These are phyloP conservation scores for Panagrolaimus sp. DNA, from an alignment of 1,140 invertebrate genomes.

Conservation along the genomic window DNA sequence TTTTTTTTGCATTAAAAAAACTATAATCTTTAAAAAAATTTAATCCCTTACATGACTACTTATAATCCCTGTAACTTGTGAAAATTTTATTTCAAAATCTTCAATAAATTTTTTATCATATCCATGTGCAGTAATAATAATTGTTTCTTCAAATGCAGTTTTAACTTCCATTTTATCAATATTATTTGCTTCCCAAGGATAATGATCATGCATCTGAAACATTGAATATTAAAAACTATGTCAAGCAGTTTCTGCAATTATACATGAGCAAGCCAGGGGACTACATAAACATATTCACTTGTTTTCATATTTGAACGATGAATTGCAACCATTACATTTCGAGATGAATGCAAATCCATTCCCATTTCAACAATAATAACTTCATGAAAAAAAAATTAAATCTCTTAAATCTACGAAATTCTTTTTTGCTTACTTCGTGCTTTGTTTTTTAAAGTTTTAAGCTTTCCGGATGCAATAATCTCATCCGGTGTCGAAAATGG, in stretches of 20 bases:
- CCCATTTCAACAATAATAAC: slow-evolving; percentile 50
- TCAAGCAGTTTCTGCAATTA: slow-evolving; percentile 11
- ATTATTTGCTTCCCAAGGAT: slow-evolving; percentile 55
- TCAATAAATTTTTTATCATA: slow-evolving; percentile 58
- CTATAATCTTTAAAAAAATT: not conserved
- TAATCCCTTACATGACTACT: slow-evolving; percentile 41
- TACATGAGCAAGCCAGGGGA: slow-evolving; percentile 57
- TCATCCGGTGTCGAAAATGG: slow-evolving; percentile 54
- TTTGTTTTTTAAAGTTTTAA: slow-evolving; percentile 40
- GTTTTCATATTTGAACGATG: slow-evolving; percentile 49
- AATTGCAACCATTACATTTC: slow-evolving; percentile 50
- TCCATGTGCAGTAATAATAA: slow-evolving; percentile 55
- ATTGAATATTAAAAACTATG: slow-evolving; percentile 12
- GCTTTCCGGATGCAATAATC: slow-evolving; percentile 52
- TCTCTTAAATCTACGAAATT: too few species aligned
- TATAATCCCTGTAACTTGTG: slow-evolving; percentile 51
- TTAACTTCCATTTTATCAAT: slow-evolving; percentile 54
- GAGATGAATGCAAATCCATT: slow-evolving; percentile 53
- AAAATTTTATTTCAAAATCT: slow-evolving; percentile 51
- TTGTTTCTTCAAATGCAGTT: slow-evolving; percentile 51
- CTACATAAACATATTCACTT: slow-evolving; percentile 51
- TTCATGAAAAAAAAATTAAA: too few species aligned
- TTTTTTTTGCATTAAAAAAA: slow-evolving; percentile 11
- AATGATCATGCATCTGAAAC: slow-evolving; percentile 55
- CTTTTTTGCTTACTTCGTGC: slow-evolving; percentile 32